Evolutionary conservation across 2,888 invertebrate genomes (phyloP), one percentile per base, ranked within the genome.

Genomic region (Imbricaverruca yamaguchii): DNA sequence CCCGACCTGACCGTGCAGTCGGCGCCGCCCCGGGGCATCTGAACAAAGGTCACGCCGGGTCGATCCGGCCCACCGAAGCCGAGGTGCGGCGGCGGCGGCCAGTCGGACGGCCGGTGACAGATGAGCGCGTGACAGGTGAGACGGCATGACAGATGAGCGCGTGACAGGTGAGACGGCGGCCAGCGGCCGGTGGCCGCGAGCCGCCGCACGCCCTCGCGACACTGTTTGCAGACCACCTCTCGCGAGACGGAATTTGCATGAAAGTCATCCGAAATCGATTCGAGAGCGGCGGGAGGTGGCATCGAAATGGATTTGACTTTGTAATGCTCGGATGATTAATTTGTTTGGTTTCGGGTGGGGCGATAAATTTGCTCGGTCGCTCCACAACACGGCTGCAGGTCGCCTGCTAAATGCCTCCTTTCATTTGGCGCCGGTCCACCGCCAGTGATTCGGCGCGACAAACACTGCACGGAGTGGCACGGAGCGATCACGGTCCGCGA

Each of bases 321-420:
- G 74, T 74, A 74, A 74, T 74, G 55, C 55, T n/a, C 21, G 21
- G 55, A 55, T 55, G 74, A 74, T 74, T 74, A 53, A 74, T 74
- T 74, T 74, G 74, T 74, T 74, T 74, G 74, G 74, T 74, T 74
- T 74, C 55, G 55, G 74, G 55, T 55, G 74, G 53, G 55, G 74
- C 74, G 7, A 74, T 74, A 55, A 74, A 74, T 74, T 74, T 53
- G 18, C 21, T 11, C 15, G 2, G 59, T 13, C 74, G 74, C 18
- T 18, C 55, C 39, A 15, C 53, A 21, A 18, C 74, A 15, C 74
- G n/a, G 23, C 74, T 21, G 74, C 55, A 18, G 53, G 55, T 53
- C 21, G 74, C 23, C 74, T 74, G 53, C 53, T 74, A 55, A 74
- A 74, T 74, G 10, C 18, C 74, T 15, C 15, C 15, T 69, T 69